These are phyloP conservation scores for human DNA, from an alignment of 2,113 vertebrate species.

Conservation along the genomic window DNA sequence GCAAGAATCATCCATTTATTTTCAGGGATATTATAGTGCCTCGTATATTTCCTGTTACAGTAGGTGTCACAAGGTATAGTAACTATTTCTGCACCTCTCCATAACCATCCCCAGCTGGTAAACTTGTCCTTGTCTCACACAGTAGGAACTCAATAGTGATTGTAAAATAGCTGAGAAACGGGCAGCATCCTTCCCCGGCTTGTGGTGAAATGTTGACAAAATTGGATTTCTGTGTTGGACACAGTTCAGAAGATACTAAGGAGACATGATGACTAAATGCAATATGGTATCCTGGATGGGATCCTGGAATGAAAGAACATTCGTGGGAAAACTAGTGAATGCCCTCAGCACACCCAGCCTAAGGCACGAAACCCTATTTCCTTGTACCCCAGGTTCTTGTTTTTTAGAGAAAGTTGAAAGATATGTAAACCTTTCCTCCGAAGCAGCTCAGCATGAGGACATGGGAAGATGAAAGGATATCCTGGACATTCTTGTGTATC, in stretches of 20 bases:
- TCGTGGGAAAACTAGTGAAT: background rate
- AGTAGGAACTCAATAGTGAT: constrained; percentile 29
- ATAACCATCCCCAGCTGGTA: background rate
- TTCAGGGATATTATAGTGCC: background rate
- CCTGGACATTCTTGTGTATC: background rate
- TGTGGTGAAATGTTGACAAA: background rate
- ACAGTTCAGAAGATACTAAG: background rate
- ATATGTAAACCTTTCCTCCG: background rate
- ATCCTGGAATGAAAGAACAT: background rate
- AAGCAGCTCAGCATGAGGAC: background rate
- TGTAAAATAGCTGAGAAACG: background rate
- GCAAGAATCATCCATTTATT: background rate
- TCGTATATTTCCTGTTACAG: background rate
- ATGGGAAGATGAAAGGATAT: background rate
- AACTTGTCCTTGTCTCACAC: background rate
- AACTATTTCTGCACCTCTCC: background rate
- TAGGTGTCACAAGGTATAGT: background rate
- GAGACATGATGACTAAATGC: background rate
- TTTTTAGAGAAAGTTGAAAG: background rate
- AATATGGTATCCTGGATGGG: background rate
- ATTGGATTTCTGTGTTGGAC: constrained; percentile 32
- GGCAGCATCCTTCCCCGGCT: background rate
- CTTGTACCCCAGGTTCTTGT: background rate
- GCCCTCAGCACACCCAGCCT: background rate
- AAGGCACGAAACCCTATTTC: background rate